Conservation (phyloP, 2,797 vertebrate genomes). For the Sphenopsis melanotis region DNA sequence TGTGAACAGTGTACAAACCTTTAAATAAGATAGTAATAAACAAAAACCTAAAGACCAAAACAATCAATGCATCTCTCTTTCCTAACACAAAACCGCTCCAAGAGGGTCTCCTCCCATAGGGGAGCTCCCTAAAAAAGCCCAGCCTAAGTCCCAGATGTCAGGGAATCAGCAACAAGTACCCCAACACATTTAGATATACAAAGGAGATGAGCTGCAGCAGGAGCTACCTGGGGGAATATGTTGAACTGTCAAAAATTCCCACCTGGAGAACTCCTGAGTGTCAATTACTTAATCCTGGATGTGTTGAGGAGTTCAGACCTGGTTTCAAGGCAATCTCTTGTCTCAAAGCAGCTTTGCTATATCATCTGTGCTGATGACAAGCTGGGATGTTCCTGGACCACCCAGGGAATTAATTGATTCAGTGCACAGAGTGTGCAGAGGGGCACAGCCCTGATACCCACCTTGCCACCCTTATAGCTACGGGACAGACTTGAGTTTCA, state of each 20-base stretch:
- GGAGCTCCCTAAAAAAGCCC: background rate
- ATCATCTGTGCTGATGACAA: background rate
- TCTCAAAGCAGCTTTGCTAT: background rate
- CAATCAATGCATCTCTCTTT: background rate
- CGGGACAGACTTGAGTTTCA: background rate
- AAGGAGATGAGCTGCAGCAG: background rate
- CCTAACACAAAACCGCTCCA: background rate
- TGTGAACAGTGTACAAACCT: background rate
- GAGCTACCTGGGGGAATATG: background rate
- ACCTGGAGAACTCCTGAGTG: background rate
- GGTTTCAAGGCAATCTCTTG: background rate
- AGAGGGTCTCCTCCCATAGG: background rate
- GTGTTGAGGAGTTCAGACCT: background rate
- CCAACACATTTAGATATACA: background rate
- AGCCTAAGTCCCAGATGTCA: background rate
- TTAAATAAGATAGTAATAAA: background rate
- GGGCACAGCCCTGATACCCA: background rate
- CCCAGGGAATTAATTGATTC: background rate
- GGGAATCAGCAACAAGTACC: background rate
- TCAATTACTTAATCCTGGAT: background rate
- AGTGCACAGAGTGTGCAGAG: background rate
- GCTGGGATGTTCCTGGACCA: background rate
- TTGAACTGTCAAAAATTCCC: background rate
- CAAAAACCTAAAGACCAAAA: background rate
- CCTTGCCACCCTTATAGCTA: background rate